Conservation (phyloP, 2,888 invertebrate species). For the Endotricha flammealis region DNA sequence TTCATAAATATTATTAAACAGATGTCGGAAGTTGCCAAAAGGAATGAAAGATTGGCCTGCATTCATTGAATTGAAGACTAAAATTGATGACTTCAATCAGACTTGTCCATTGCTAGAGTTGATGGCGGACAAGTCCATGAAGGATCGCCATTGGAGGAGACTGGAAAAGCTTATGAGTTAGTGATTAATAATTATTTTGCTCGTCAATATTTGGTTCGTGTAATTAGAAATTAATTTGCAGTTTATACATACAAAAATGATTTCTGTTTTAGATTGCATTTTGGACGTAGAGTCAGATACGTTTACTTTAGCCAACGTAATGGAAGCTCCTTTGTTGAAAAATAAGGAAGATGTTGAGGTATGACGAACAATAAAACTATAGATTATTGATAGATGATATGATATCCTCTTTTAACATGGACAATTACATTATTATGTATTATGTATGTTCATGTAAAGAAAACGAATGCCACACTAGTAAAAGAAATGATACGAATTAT, state of each 20-base stretch:
- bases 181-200: slow-evolving; percentile 15
- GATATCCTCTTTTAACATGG: no score
- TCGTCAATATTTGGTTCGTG: no score
- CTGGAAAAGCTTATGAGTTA: slow-evolving; percentile 70
- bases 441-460: no score
- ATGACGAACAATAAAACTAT: slow-evolving; percentile 15
- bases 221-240: no score
- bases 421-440: no score
- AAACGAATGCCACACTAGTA: no score
- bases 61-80: slow-evolving; percentile 88
- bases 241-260: slow-evolving; percentile 3
- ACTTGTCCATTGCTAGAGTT: slow-evolving; percentile 90
- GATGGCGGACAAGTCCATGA: slow-evolving; percentile 93
- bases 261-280: slow-evolving; percentile 64
- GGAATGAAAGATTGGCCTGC: slow-evolving; percentile 94
- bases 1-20: no score
- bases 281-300: slow-evolving; percentile 89
- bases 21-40: slow-evolving; percentile 90
- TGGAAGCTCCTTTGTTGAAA: slow-evolving; percentile 90
- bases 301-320: slow-evolving; percentile 87
- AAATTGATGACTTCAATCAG: slow-evolving; percentile 94
- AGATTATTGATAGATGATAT: no score
- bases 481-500: no score
- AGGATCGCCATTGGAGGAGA: slow-evolving; percentile 86
- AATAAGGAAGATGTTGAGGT: slow-evolving; percentile 93